A percentile compares a stretch with the other conserved stretches of the same genome.
phyloP scores from a whole-genome alignment of 2,113 vertebrate genomes.

The Carollia perspicillata region DNA sequence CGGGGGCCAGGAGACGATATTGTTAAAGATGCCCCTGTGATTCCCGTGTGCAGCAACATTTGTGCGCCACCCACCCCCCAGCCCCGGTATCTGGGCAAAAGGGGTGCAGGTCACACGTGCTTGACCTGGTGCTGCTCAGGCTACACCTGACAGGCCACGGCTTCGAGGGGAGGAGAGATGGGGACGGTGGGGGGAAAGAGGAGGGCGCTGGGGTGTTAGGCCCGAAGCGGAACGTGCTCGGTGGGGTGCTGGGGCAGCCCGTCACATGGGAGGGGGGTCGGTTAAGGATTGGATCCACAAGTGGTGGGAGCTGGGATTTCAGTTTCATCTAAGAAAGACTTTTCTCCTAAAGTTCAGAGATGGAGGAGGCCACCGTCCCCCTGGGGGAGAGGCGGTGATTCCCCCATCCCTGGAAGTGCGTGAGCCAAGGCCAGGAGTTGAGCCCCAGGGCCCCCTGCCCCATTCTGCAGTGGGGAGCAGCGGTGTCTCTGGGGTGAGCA shows the following conservation, averaged over 20 bases:
- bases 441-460: not conserved
- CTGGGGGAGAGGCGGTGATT: fast-evolving
- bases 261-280: not conserved
- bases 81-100: fast-evolving
- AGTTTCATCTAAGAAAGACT: fast-evolving
- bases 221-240: fast-evolving
- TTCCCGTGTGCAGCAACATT: too few relatives aligned
- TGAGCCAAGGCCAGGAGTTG: not conserved
- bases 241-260: too few relatives aligned
- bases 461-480: not conserved
- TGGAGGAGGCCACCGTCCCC: fast-evolving
- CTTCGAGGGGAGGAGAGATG: not conserved
- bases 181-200: not conserved
- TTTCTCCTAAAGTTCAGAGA: not conserved
- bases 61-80: fast-evolving
- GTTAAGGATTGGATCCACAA: not conserved
- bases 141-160: fast-evolving
- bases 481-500: fast-evolving
- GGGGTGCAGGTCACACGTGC: not conserved
- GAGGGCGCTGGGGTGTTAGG: too few relatives aligned
- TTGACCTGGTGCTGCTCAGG: not conserved
- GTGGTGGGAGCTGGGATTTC: not conserved
- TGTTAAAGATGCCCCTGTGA: not conserved
- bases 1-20: not conserved
- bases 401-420: not conserved